phyloP scores from a whole-genome alignment of 2,888 invertebrate genomes.

The Loripinus fragilis region DNA sequence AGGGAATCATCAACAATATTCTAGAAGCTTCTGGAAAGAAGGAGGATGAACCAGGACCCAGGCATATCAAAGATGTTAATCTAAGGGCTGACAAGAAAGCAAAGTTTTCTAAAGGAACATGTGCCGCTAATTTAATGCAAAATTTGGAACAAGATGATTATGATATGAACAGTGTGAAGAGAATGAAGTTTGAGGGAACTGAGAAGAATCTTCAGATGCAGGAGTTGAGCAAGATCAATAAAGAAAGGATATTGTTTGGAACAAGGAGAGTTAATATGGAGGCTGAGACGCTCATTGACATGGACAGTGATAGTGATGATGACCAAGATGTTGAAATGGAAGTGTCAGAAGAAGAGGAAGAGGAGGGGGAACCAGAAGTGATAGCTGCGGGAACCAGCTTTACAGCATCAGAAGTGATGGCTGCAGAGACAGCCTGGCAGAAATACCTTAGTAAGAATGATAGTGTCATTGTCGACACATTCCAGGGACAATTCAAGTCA shows the following conservation, averaged over 20 bases:
- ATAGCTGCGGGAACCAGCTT: conserved; percentile 42
- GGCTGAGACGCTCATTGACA: conserved; percentile 42
- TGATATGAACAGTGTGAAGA: conserved; percentile 70
- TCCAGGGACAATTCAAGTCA: conserved; percentile 88
- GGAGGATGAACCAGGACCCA: conserved; percentile 43
- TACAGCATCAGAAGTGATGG: conserved; percentile 70
- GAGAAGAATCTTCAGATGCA: conserved; percentile 80
- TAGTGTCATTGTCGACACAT: conserved; percentile 87
- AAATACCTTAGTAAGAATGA: conserved; percentile 86
- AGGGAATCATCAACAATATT: conserved; percentile 42
- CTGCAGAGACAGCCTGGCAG: conserved; percentile 86
- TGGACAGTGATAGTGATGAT: conserved; percentile 47
- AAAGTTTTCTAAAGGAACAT: conserved; percentile 53
- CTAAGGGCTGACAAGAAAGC: conserved; percentile 78
- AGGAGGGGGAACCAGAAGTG: conserved; percentile 16
- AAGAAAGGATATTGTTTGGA: conserved; percentile 44
- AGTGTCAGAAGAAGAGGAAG: conserved; percentile 40
- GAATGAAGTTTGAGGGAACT: conserved; percentile 78
- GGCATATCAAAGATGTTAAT: conserved; percentile 85
- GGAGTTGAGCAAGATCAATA: conserved; percentile 78
- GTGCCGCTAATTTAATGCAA: conserved; percentile 29
- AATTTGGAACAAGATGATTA: conserved; percentile 59
- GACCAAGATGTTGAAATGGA: conserved; percentile 59
- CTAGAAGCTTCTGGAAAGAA: conserved; percentile 43
- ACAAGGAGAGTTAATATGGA: conserved; percentile 26